These are phyloP conservation scores for Drosophila paranaensis DNA, from an alignment of 2,888 invertebrate species.

Conservation along the genomic window DNA sequence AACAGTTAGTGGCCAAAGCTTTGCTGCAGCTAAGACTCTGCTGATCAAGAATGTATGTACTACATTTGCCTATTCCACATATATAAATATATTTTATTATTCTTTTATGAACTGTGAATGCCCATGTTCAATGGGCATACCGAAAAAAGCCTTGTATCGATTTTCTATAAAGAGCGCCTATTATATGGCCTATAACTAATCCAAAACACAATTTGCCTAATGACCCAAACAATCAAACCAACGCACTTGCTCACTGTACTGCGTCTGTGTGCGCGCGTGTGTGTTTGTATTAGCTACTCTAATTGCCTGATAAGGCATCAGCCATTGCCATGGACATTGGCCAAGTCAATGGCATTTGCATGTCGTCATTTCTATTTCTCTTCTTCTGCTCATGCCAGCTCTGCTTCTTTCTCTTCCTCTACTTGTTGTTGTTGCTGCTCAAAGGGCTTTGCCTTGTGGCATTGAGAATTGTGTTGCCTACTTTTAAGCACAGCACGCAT, in stretches of 20 bases:
- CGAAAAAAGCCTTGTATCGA: conserved; percentile 8
- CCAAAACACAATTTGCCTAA: conserved; percentile 59
- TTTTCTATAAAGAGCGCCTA: conserved; percentile 25
- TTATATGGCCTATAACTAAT: conserved; percentile 29
- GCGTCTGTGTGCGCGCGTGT: background rate
- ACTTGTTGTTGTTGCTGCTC: conserved; percentile 34
- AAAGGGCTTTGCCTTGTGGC: conserved; percentile 28
- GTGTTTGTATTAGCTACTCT: conserved; percentile 49
- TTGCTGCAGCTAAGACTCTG: background rate
- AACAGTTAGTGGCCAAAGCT: background rate
- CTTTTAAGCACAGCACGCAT: conserved; percentile 29
- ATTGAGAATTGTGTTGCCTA: conserved; percentile 28
- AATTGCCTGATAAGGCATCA: conserved; percentile 72
- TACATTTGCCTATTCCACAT: background rate
- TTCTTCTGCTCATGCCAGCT: background rate
- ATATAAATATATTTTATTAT: background rate
- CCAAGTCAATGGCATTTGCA: conserved; percentile 55
- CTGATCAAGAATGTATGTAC: background rate
- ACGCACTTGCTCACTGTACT: conserved; percentile 24
- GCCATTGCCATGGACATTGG: conserved; percentile 46
- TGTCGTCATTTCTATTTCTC: conserved; percentile 34
- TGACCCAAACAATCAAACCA: conserved; percentile 57
- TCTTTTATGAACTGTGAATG: background rate
- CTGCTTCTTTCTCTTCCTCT: background rate
- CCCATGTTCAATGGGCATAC: background rate